Evolutionary conservation across 2,113 vertebrate genomes (phyloP), one percentile per base, ranked within the genome.

Genomic region (Saimiri boliviensis): DNA sequence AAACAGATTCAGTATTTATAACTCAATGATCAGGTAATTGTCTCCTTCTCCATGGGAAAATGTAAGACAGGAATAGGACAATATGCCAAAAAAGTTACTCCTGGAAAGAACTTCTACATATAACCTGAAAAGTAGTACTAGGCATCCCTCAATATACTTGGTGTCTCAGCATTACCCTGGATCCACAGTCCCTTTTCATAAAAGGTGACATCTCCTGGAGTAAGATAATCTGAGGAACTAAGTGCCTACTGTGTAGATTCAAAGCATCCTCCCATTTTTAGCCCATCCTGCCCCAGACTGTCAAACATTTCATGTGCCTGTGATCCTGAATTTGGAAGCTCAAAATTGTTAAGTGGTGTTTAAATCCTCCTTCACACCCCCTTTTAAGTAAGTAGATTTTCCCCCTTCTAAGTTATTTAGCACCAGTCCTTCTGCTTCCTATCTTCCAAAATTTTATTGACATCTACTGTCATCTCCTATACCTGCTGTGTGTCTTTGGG

Each of bases 371-470:
- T 3, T 40, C 17, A 40, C 47, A 37, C 8, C 20, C 6, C n/a
- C 23, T 85, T 89, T 4, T 27, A 35, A 73, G 19, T 74, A 86
- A 86, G 25, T 82, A 66, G 11, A 85, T 74, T 93, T 54, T 93
- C 63, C 76, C 42, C 70, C n/a, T 66, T 81, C 19, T 21, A 83
- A 85, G 58, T 80, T 91, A 84, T 82, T 95, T 94, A 81, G 6
- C 52, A 89, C 35, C 16, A 49, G 32, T 74, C 66, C 14, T 93
- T 71, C 66, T 86, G 71, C 10, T 60, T 93, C 66, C 35, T 60
- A 66, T n/a, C 45, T 66, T 93, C 25, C 14, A 66, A 82, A 84
- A 54, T 91, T 91, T 95, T 96, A 82, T 71, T 85, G 12, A 71
- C 66, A 19, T 83, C 54, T 95, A 32, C 27, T 91, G 23, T 91